Conservation (phyloP, 2,113 vertebrate species). For the Sardina pilchardus region DNA sequence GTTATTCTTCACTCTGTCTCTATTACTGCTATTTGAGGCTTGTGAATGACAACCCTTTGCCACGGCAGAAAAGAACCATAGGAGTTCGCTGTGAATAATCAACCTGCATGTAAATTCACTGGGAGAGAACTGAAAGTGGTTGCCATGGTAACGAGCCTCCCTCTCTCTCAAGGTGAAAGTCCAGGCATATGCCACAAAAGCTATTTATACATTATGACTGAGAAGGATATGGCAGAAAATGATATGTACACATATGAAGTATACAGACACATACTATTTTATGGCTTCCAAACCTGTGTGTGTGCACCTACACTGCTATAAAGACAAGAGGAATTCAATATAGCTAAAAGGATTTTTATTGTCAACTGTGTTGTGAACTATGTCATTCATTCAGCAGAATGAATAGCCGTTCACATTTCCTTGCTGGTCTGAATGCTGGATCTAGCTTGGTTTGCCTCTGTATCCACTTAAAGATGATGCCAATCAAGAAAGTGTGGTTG, state of each 20-base stretch:
- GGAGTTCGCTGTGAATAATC: neutral
- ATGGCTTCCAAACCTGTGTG: neutral
- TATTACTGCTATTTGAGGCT: neutral
- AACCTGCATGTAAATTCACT: constrained; percentile 17
- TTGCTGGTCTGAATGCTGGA: neutral
- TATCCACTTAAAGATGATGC: neutral
- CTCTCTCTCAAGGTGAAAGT: constrained; percentile 12
- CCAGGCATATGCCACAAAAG: constrained; percentile 21
- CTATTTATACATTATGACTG: constrained; percentile 17
- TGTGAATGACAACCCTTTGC: constrained; percentile 14
- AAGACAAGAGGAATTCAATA: constrained; percentile 15
- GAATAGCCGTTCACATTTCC: neutral
- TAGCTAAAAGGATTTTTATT: constrained; percentile 6
- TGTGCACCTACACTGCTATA: neutral
- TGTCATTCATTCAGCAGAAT: neutral
- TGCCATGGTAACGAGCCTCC: constrained; percentile 9
- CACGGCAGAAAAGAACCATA: neutral
- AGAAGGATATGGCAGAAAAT: constrained; percentile 16
- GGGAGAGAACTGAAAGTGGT: constrained; percentile 13
- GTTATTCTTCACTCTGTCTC: neutral
- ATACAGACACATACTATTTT: neutral
- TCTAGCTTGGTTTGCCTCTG: neutral
- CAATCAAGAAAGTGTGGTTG: neutral
- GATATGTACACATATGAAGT: neutral
- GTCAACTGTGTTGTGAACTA: neutral